Evolutionary conservation across 2,113 vertebrate species (phyloP).

Genomic region (Nerophis lumbriciformis): DNA sequence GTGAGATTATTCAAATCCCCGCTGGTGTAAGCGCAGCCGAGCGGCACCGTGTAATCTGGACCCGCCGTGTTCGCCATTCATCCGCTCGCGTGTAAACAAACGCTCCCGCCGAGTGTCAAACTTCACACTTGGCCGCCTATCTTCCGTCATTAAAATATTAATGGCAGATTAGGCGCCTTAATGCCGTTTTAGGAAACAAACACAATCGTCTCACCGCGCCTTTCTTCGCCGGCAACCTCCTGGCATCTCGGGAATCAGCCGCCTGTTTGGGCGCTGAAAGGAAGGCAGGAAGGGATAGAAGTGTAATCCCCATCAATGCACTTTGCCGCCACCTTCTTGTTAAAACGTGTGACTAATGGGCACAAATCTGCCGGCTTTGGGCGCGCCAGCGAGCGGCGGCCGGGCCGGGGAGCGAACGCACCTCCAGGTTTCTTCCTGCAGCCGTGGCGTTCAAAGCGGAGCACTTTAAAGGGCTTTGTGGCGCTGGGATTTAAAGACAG

Average conservation of each 20-base stretch:
- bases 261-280: constrained; percentile 66
- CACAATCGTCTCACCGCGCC: constrained; percentile 65
- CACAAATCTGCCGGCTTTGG: constrained; percentile 74
- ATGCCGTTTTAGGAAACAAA: constrained; percentile 71
- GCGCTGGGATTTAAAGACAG: constrained; percentile 75
- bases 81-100: constrained; percentile 50
- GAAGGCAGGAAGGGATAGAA: constrained; percentile 72
- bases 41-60: constrained; percentile 59
- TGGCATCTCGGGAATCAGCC: constrained; percentile 70
- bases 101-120: constrained; percentile 47
- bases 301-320: constrained; percentile 76
- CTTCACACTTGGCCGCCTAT: constrained; percentile 51
- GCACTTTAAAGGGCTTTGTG: constrained; percentile 70
- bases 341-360: constrained; percentile 83
- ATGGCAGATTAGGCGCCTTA: constrained; percentile 71
- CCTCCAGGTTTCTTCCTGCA: constrained; percentile 32
- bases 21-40: constrained; percentile 53
- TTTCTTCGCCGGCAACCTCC: constrained; percentile 65
- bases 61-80: constrained; percentile 46
- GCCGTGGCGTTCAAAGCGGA: constrained; percentile 74
- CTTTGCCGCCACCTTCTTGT: constrained; percentile 76
- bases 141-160: constrained; percentile 77
- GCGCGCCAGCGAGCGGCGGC: constrained; percentile 72
- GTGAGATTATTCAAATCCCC: constrained; percentile 69
- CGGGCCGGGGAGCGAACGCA: constrained; percentile 33